These are phyloP conservation scores for Ommatoiulus sabulosus DNA, from an alignment of 2,888 invertebrate species.

Conservation along the genomic window DNA sequence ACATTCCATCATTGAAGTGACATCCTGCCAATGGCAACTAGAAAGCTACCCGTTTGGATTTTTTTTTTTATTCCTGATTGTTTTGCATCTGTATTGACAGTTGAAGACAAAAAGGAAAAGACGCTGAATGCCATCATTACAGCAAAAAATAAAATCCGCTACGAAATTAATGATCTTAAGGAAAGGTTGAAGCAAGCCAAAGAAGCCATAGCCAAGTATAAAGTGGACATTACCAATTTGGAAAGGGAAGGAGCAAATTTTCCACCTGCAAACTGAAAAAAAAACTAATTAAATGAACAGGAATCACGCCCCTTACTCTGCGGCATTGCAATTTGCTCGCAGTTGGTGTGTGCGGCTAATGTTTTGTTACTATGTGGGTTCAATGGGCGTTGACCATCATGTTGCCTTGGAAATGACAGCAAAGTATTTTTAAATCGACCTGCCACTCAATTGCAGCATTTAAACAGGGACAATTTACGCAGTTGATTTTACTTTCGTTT, in stretches of 20 bases:
- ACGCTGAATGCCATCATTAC: conserved; percentile 81
- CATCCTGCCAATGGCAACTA: background rate
- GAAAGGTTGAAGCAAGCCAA: conserved; percentile 86
- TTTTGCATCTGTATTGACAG: conserved; percentile 71
- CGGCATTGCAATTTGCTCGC: background rate
- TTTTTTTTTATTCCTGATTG: background rate
- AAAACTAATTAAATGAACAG: background rate
- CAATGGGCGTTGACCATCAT: background rate
- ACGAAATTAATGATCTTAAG: conserved; percentile 85
- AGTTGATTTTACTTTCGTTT: background rate
- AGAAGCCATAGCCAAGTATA: conserved; percentile 79
- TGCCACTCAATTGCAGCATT: background rate
- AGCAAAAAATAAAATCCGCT: conserved; percentile 83
- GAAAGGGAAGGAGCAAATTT: conserved; percentile 56
- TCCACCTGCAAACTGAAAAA: conserved; percentile 40
- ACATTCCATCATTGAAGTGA: background rate
- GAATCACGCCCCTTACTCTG: background rate
- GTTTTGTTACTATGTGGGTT: background rate
- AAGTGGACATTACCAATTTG: conserved; percentile 62
- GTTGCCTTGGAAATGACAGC: background rate
- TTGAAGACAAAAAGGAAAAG: conserved; percentile 88
- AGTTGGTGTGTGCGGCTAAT: background rate
- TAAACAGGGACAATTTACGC: background rate
- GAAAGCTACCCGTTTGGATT: too few species aligned
- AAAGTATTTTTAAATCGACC: conserved; percentile 6